Conservation (phyloP, 2,113 vertebrate species). For the Eolophus roseicapilla region DNA sequence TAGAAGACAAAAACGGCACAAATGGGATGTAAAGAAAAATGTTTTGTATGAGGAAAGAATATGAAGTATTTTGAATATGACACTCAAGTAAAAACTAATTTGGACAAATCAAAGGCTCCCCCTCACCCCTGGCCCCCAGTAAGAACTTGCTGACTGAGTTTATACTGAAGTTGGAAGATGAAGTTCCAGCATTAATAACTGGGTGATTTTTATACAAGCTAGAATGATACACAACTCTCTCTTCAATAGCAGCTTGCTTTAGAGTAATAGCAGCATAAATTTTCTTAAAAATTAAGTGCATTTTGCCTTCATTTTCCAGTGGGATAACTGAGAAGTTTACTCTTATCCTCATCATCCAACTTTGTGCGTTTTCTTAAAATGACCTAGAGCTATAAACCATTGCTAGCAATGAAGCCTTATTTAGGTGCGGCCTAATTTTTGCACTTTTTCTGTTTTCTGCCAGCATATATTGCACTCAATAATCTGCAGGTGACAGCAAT, state of each 20-base stretch:
- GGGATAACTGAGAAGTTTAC: background rate
- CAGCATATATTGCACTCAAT: slow-evolving; percentile 45
- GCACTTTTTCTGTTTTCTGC: slow-evolving; percentile 1
- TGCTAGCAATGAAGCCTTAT: background rate
- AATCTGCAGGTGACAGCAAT: slow-evolving; percentile 30
- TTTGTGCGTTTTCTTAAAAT: background rate
- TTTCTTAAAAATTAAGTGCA: background rate
- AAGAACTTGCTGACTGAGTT: background rate
- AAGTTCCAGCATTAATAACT: background rate
- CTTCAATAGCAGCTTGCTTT: background rate
- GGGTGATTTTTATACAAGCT: background rate
- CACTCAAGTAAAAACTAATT: background rate
- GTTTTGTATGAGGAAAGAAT: background rate
- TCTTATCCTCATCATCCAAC: background rate
- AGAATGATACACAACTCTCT: background rate
- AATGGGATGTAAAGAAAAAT: background rate
- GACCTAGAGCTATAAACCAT: background rate
- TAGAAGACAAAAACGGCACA: background rate
- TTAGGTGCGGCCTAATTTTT: slow-evolving; percentile 17
- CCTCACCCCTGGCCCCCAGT: background rate
- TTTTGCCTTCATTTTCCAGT: background rate
- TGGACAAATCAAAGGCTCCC: background rate
- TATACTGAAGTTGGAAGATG: background rate
- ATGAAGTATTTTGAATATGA: background rate
- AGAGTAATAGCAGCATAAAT: background rate